These are phyloP conservation scores for Alectoris magna DNA, from an alignment of 2,797 vertebrate species.

Conservation along the genomic window DNA sequence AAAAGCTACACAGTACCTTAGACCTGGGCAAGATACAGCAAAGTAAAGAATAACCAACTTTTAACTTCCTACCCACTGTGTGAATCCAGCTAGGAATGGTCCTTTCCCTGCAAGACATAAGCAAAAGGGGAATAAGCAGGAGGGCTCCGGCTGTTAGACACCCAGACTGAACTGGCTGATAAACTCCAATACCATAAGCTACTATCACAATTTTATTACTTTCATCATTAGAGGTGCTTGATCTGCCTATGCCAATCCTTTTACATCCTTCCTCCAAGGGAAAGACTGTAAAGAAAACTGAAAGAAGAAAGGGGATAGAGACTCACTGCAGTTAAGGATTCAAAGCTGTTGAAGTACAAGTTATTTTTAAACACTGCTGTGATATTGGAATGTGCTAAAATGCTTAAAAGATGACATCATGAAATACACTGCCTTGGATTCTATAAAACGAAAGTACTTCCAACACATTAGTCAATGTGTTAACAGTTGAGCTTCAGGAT, in stretches of 20 bases:
- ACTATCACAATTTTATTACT: neutral
- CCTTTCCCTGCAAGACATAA: neutral
- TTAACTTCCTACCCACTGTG: neutral
- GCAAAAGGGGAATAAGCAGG: neutral
- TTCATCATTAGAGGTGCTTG: neutral
- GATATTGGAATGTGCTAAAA: conserved; percentile 32
- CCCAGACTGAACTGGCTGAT: neutral
- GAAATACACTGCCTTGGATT: neutral
- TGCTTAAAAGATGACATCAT: conserved; percentile 31
- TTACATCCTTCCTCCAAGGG: neutral
- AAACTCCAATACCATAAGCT: neutral
- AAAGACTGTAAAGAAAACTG: conserved; percentile 13
- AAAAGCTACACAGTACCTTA: neutral
- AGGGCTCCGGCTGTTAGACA: neutral
- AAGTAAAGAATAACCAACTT: neutral
- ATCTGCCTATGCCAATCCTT: neutral
- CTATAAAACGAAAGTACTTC: conserved; percentile 7
- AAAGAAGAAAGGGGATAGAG: conserved; percentile 22
- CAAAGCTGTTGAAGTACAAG: neutral
- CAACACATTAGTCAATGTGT: neutral
- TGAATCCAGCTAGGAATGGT: neutral
- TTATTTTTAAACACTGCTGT: conserved; percentile 58
- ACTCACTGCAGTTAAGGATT: neutral
- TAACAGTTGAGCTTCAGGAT: neutral
- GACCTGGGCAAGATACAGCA: neutral